phyloP scores from a whole-genome alignment of 2,797 vertebrate species.

The Helicolenus hilgendorfi region DNA sequence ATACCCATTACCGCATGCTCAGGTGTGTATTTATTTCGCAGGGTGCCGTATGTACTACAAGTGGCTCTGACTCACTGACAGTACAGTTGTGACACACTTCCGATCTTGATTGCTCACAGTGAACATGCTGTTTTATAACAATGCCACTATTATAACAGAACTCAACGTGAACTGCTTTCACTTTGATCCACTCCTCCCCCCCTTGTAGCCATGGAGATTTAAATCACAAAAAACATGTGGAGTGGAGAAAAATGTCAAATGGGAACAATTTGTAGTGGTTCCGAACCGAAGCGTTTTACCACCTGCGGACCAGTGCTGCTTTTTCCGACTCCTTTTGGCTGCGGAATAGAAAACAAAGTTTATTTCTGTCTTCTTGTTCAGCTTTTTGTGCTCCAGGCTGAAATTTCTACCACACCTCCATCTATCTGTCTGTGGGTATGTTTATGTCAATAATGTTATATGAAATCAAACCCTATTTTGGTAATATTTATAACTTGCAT shows the following conservation, averaged over 20 bases:
- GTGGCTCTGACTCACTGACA: slow-evolving; percentile 3
- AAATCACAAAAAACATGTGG: slow-evolving; percentile 37
- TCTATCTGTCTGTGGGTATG: not conserved
- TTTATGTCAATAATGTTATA: not conserved
- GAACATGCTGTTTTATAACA: slow-evolving; percentile 30
- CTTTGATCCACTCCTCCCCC: slow-evolving; percentile 16
- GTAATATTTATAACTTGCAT: not conserved
- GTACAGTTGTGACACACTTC: slow-evolving; percentile 12
- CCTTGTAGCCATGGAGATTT: slow-evolving; percentile 35
- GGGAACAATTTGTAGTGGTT: slow-evolving; percentile 49
- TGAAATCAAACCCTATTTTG: not conserved
- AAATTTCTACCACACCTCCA: not conserved
- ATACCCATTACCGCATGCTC: not conserved
- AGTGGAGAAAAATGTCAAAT: slow-evolving; percentile 48
- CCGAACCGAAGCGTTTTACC: slow-evolving; percentile 57
- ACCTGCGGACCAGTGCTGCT: slow-evolving; percentile 35
- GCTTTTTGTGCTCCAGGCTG: not conserved
- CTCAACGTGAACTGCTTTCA: slow-evolving; percentile 33
- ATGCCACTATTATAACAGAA: slow-evolving; percentile 1
- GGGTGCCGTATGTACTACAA: not conserved
- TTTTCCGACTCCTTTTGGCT: slow-evolving; percentile 15
- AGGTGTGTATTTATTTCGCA: slow-evolving; percentile 29
- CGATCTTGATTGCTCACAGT: slow-evolving; percentile 44
- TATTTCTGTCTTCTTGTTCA: not conserved
- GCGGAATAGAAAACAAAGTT: slow-evolving; percentile 14